Evolutionary conservation across 2,888 invertebrate species (phyloP), one percentile per base, ranked within the genome.

Genomic region (Drosophila algonquin): DNA sequence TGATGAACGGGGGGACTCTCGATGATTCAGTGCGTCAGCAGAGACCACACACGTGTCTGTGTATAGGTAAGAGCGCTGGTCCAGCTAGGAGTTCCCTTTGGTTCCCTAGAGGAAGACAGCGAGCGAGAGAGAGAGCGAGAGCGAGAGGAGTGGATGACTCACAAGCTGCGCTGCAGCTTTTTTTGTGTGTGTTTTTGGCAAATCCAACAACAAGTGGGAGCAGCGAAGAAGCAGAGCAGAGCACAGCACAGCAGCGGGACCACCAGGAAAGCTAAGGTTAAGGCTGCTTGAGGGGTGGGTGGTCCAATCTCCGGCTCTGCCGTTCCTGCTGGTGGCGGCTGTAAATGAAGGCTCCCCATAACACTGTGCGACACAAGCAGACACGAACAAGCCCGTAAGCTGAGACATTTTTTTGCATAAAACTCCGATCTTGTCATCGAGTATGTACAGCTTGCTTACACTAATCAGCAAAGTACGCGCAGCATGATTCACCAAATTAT

Each of bases 1-100:
- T 55, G 56, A 62, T 65, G 35, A 63, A 50, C 61, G 45, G 40
- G 40, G 40, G 35, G 12, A 12, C 10, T 0, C 14, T 27, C 70
- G 88, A 87, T 87, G 88, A 84, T 83, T 84, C 89, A 88, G 89
- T 86, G 73, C 75, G 78, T 84, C 83, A 87, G 76, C 74, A 63
- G 35, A 62, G 75, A 84, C 83, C 83, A 84, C 83, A 84, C 83
- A 84, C 83, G 77, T 65, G 69, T 63, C 46, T 59, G 57, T 32
- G 46, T 62, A 45, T 12, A 27, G 9, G 46, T 44, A 53, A 56
- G 56, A 57, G 55, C 74, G 73, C 40, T 40, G 69, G 55, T 67
- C 54, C 73, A 69, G 65, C 80, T 79, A 87, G 83, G 83, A 84
- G 87, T 87, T 87, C 82, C 83, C 81, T 70, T 58, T 72, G 65